Base-by-base conservation (phyloP, 1,140 invertebrate genomes). In the Magallana angulata region DNA sequence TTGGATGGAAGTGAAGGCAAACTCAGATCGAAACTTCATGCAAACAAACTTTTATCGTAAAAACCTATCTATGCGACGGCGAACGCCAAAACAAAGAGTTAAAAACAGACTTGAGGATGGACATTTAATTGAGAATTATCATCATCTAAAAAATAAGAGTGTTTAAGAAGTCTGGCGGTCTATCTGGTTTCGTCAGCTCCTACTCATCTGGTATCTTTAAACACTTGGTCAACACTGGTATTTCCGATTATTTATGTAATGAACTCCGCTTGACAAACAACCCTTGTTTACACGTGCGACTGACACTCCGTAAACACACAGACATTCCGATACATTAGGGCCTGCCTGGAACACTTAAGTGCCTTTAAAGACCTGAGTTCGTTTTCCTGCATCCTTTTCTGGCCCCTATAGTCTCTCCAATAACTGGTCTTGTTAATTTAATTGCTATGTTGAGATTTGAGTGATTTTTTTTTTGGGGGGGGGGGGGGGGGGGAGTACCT, bases 221-320 rank as follows among this genome's bases (percentile, higher is more conserved):
- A 76, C 68, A 76, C 24, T 76, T 30, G 68, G 68, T 30, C 68
- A 30, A 76, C 68, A 36, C 68, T 76, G 68, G 68, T 36, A 76
- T 76, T 76, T 76, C 68, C 68, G 68, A 76, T 76, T 36, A 76
- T 76, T 36, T 76, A 76, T 76, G 68, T 76, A 76, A 76, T 76
- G 68, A 76, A 76, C 11, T 76, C 68, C 68, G 68, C 68, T 76
- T 76, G 68, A 76, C 68, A 76, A 76, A 76, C 68, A 76, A 30
- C 24, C 68, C 68, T 76, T 76, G 24, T 76, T 76, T 76, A 76
- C 68, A 76, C 68, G 24, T 76, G 24, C 24, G 11, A 76, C 24
- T 76, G 68, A 76, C 68, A 76, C 68, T 76, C 68, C 68, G 68
- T 76, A 76, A 76, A 76, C 68, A 76, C 68, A 8, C 24, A 76